Base-by-base conservation (phyloP, 2,888 invertebrate species). In the Drosophila subquinaria region DNA sequence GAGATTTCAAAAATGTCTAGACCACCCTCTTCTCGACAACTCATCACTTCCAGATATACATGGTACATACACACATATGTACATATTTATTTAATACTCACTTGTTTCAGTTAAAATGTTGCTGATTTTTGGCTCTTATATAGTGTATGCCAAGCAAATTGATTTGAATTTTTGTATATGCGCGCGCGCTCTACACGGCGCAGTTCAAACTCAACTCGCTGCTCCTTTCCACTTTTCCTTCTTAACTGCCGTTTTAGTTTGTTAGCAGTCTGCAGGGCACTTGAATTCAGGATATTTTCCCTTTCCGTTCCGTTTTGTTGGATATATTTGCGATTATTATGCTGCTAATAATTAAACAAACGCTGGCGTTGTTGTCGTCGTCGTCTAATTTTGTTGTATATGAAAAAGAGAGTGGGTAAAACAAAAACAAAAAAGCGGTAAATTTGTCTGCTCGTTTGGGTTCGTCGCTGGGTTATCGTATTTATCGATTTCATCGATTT, bases 401-500 rank as follows among this genome's bases (percentile, higher is more conserved):
- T 67, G 56, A 77, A 68, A 77, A 33, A 68, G 38, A 76, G 45
- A 45, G 23, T 64, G 35, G 48, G 69, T 68, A 81, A 64, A 79
- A 72, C 56, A 84, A 88, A 74, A 73, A 66, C 65, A 74, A 57
- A 62, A 33, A 68, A 71, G 47, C 69, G 71, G 71, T 70, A 76
- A 82, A 67, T 68, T 73, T 60, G 33, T 63, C 40, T 61, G 73
- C 36, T 52, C 20, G 53, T 71, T 1, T 17, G 17, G 17, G 53
- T 70, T 65, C 30, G 33, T 65, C 56, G 66, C 67, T 66, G 52
- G 30, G 55, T 65, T 81, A 88, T 86, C 83, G 79, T 64, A 59
- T 59, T 73, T 69, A 89, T 84, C 88, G 89, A 84, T 88, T 76
- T 56, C 50, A 84, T 84, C 80, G 84, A 84, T 89, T 89, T 89